Evolutionary conservation across 2,888 invertebrate genomes (phyloP).

Genomic region (Piscicola geometra): DNA sequence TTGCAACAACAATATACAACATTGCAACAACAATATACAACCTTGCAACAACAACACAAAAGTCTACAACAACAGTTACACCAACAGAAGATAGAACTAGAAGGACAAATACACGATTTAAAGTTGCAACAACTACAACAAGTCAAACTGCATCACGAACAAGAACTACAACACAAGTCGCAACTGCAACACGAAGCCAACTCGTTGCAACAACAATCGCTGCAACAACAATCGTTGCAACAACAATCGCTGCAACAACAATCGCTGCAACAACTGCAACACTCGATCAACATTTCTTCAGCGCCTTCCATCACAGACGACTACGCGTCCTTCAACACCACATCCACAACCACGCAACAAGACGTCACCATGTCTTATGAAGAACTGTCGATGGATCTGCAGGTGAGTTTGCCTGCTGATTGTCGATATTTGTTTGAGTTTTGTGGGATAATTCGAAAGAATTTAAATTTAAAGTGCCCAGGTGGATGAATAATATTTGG

Average conservation of each 20-base stretch:
- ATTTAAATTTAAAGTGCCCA: no score
- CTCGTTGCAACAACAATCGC: conserved; percentile 45
- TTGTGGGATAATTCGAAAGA: no score
- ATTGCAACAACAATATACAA: conserved; percentile 46
- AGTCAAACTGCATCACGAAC: neutral
- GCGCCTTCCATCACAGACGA: conserved; percentile 3
- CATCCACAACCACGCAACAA: neutral
- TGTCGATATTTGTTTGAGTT: no score
- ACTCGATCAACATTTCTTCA: neutral
- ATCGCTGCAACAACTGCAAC: no score
- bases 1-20: conserved; percentile 45
- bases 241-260: conserved; percentile 30
- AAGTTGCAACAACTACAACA: conserved; percentile 43
- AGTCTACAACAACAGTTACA: conserved; percentile 37
- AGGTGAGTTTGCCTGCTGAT: no score
- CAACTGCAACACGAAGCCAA: conserved; percentile 46
- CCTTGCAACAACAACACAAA: conserved; percentile 47
- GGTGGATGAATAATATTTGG: no score
- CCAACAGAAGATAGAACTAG: conserved; percentile 46
- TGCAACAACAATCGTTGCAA: conserved; percentile 47
- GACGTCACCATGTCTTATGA: conserved; percentile 24
- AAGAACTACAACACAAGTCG: neutral
- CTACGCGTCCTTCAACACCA: neutral
- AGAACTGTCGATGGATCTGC: conserved; percentile 19
- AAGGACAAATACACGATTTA: conserved; percentile 46